These are phyloP conservation scores for Acanthosepion lycidas DNA, from an alignment of 2,888 invertebrate genomes.

Conservation along the genomic window DNA sequence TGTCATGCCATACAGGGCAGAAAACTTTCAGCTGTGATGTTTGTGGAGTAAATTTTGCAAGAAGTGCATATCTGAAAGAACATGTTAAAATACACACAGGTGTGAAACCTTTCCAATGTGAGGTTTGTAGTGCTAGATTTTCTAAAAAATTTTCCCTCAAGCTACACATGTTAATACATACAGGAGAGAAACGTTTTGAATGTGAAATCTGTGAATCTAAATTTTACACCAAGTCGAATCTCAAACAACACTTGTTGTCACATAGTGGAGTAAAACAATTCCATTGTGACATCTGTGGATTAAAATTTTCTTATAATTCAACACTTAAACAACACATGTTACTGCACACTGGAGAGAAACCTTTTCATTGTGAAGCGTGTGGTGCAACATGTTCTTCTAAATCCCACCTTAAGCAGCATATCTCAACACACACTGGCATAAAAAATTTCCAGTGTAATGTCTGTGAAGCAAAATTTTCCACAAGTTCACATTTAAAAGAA, in stretches of 20 bases:
- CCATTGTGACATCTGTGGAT: too few species aligned
- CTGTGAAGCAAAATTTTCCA: not conserved
- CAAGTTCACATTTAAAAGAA: not conserved
- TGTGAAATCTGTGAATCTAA: too few species aligned
- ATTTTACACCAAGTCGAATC: too few species aligned
- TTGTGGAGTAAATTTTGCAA: not conserved
- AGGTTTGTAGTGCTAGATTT: too few species aligned
- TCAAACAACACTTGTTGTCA: too few species aligned
- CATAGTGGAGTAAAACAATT: too few species aligned
- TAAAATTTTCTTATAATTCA: too few species aligned
- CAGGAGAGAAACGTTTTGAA: too few species aligned
- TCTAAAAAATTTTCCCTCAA: too few species aligned
- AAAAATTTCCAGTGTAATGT: not conserved
- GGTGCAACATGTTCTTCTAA: not conserved
- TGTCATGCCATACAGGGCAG: not conserved
- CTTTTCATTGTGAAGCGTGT: not conserved
- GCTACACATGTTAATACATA: too few species aligned
- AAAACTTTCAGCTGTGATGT: constrained; percentile 11
- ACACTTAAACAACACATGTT: not conserved
- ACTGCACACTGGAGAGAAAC: constrained; percentile 1
- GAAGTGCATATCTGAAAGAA: not conserved
- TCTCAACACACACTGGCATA: not conserved
- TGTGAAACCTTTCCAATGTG: too few species aligned
- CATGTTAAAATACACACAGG: not conserved
- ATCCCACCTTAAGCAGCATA: not conserved